phyloP scores from a whole-genome alignment of 1,140 invertebrate species.

The Conus betulinus region DNA sequence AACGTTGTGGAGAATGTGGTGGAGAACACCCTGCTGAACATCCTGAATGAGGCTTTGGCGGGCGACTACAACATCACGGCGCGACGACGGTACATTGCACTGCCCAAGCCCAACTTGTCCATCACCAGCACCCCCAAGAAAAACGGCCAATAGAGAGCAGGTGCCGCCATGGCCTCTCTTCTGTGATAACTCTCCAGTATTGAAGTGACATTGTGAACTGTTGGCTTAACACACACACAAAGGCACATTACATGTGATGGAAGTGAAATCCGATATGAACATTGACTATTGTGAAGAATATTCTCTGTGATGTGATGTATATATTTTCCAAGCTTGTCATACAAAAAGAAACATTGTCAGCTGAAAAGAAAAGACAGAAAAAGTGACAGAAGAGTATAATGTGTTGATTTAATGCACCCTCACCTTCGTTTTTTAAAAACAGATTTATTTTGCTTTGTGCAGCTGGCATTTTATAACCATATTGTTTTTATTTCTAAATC shows the following conservation, averaged over 20 bases:
- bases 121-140: slow-evolving; percentile 2
- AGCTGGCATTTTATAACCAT: too few relatives aligned
- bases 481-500: too few relatives aligned
- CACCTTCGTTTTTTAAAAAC: too few relatives aligned
- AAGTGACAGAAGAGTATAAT: too few relatives aligned
- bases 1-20: slow-evolving; percentile 68
- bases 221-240: background rate
- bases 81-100: slow-evolving; percentile 72
- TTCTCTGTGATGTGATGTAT: background rate
- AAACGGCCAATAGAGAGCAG: background rate
- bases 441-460: too few relatives aligned
- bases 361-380: too few relatives aligned
- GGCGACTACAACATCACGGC: slow-evolving; percentile 74
- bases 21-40: slow-evolving; percentile 73
- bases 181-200: background rate
- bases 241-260: background rate
- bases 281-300: background rate
- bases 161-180: too few relatives aligned
- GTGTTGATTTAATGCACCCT: too few relatives aligned
- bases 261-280: background rate
- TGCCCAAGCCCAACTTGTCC: slow-evolving; percentile 53
- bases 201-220: background rate
- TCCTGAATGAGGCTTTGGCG: slow-evolving; percentile 71
- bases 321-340: background rate
- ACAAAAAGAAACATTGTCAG: background rate